Evolutionary conservation across 2,113 vertebrate genomes (phyloP), one percentile per base, ranked within the genome.

Genomic region (Phalacrocorax brasilianus): DNA sequence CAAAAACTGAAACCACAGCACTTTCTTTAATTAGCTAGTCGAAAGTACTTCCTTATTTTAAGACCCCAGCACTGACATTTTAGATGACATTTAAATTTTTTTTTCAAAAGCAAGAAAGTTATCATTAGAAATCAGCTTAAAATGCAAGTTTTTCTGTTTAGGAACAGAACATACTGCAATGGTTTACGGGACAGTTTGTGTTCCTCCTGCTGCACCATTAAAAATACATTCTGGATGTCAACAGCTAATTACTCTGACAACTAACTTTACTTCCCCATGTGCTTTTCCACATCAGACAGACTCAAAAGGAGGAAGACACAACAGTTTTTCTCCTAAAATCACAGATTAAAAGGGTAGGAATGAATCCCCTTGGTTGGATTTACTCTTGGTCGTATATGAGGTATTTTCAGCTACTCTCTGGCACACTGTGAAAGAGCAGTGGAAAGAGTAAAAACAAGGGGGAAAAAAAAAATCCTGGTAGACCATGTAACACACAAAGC

Each of bases 321-420:
- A 19, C 49, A 73, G 53, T 89, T 84, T 89, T 93, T 74, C 90
- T 73, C 78, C 91, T 83, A 89, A 94, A 97, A 96, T 85, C 63
- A 40, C 84, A 50, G 38, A 27, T 21, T 50, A 68, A 85, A 55
- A 59, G 45, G 30, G 30, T 19, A 68, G 71, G 88, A 91, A 94
- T 55, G 88, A 72, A 52, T 26, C 26, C 19, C 61, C 0, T 2
- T 32, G 89, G 71, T 56, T 56, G 85, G 88, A 28, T 85, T 81
- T 44, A 55, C 53, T 73, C 47, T 30, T 24, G 55, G 49, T 65
- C 5, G 5, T 81, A 53, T 2, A 44, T 7, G 12, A 66, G 66
- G 12, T 74, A 33, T 92, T 81, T 95, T 63, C 93, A 85, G 47
- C 56, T 70, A 27, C 47, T 74, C 80, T 50, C 53, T 78, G 83